Evolutionary conservation across 2,797 vertebrate genomes (phyloP).

Genomic region (Hafferia zeledoni): DNA sequence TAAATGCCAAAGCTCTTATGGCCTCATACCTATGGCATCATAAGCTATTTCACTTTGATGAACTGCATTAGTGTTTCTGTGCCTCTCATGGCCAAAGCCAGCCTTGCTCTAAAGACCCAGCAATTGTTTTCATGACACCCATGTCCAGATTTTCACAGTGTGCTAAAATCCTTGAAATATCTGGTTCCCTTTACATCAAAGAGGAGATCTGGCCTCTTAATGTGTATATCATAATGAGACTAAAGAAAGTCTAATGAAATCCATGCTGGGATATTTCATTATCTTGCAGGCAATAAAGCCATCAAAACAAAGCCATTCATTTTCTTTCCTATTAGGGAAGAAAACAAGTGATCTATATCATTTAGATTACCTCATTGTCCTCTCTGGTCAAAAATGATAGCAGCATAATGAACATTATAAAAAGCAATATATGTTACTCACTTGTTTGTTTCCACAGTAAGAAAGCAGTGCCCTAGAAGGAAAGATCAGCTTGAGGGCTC

Average conservation of each 20-base stretch:
- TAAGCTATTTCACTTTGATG: background rate
- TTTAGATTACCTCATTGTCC: constrained; percentile 50
- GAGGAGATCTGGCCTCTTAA: constrained; percentile 12
- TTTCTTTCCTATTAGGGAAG: constrained; percentile 48
- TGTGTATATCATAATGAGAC: background rate
- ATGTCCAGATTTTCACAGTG: background rate
- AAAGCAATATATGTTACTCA: constrained; percentile 16
- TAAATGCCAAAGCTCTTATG: background rate
- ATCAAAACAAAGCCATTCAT: constrained; percentile 57
- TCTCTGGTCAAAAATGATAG: constrained; percentile 37
- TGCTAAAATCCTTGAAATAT: background rate
- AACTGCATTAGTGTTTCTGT: background rate
- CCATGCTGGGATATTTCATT: constrained; percentile 64
- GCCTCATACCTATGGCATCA: background rate
- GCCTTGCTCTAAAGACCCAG: background rate
- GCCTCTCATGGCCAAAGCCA: background rate
- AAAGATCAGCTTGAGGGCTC: constrained; percentile 53
- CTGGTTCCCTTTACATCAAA: background rate
- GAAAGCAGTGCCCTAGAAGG: constrained; percentile 10
- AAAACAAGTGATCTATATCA: constrained; percentile 43
- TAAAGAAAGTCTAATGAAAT: constrained; percentile 54
- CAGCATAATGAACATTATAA: constrained; percentile 14
- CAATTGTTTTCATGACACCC: background rate
- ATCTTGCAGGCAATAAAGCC: constrained; percentile 47
- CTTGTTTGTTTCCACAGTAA: constrained; percentile 32